Conservation (phyloP, 2,113 vertebrate species). For the Antidorcas marsupialis region DNA sequence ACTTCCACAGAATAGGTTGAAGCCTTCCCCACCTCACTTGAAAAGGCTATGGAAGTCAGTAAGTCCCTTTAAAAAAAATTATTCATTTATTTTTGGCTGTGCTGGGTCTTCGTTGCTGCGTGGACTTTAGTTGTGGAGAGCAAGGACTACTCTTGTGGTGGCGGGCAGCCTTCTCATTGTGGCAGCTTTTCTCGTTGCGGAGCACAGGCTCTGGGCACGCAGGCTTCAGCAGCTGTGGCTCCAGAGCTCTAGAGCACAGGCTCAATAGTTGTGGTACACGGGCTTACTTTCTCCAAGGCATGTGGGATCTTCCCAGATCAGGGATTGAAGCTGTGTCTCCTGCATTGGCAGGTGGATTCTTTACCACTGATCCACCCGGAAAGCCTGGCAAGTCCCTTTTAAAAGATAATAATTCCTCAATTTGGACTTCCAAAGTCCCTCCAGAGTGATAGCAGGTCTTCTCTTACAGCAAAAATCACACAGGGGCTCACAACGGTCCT, state of each 20-base stretch:
- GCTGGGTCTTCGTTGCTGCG: not conserved
- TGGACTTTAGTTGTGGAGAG: not conserved
- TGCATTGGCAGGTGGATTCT: not conserved
- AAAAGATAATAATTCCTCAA: not conserved
- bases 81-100: not conserved
- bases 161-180: not conserved
- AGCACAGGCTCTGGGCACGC: not conserved
- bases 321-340: not conserved
- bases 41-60: not conserved
- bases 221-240: not conserved
- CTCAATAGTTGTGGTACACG: fast-evolving
- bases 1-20: not conserved
- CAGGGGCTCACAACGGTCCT: not conserved
- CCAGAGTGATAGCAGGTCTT: not conserved
- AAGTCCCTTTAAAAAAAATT: not conserved
- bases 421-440: not conserved
- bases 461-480: not conserved
- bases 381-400: not conserved
- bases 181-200: not conserved
- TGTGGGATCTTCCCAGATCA: not conserved
- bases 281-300: not conserved
- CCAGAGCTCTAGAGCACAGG: not conserved
- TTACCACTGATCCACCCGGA: not conserved
- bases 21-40: not conserved
- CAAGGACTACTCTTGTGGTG: not conserved